Evolutionary conservation across 2,113 vertebrate species (phyloP).

Genomic region (Hippocampus guttulatus): DNA sequence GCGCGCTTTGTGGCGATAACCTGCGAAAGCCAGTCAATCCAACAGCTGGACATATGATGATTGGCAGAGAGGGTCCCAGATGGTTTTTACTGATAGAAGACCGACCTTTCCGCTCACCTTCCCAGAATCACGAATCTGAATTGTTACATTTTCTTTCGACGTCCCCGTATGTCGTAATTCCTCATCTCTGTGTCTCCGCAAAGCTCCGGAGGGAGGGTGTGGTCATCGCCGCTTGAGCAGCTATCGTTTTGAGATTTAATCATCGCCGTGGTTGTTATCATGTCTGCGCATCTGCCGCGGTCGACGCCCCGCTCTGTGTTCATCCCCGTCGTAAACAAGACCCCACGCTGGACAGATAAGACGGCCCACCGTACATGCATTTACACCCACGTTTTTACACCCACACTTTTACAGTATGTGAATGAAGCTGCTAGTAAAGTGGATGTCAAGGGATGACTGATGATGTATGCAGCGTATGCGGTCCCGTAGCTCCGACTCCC

Average conservation of each 20-base stretch:
- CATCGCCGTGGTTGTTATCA: conserved; percentile 24
- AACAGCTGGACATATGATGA: conserved; percentile 28
- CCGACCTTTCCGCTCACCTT: conserved; percentile 6
- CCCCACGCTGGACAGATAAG: conserved; percentile 22
- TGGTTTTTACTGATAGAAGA: conserved; percentile 2
- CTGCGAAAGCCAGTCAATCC: conserved; percentile 21
- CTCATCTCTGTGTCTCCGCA: conserved; percentile 3
- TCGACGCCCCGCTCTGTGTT: background rate
- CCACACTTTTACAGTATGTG: background rate
- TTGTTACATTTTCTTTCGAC: background rate
- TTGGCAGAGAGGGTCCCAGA: conserved; percentile 31
- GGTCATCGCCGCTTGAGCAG: conserved; percentile 20
- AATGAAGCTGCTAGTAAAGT: conserved; percentile 10
- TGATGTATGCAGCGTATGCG: conserved; percentile 2
- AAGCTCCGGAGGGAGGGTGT: conserved; percentile 17
- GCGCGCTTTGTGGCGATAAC: conserved; percentile 29
- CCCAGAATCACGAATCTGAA: conserved; percentile 15
- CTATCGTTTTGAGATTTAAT: conserved; percentile 31
- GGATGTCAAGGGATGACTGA: conserved; percentile 12
- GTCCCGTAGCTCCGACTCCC: conserved; percentile 3
- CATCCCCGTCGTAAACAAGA: conserved; percentile 41
- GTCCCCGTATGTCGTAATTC: conserved; percentile 9
- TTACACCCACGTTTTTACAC: conserved; percentile 1
- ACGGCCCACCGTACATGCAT: background rate
- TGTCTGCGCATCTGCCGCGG: conserved; percentile 5